Conservation (phyloP, 2,113 vertebrate species). For the Taurulus bubalis region DNA sequence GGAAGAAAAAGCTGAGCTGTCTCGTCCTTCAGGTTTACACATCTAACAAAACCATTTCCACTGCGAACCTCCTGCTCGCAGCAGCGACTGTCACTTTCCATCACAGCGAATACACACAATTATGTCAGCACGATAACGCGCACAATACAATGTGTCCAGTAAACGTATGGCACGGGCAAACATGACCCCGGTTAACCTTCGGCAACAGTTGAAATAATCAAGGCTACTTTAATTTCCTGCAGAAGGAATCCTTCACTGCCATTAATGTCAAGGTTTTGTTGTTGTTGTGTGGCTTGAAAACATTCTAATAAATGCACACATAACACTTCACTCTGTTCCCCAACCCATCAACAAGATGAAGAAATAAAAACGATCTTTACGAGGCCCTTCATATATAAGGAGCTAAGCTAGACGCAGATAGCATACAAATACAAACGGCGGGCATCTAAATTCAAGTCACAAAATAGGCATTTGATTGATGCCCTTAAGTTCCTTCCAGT, state of each 20-base stretch:
- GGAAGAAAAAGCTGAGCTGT: not conserved
- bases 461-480: conserved; percentile 24
- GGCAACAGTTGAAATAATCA: not conserved
- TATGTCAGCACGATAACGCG: too few species aligned
- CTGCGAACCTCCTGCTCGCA: not conserved
- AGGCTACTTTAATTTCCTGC: not conserved
- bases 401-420: not conserved
- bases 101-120: not conserved
- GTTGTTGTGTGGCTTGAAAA: not conserved
- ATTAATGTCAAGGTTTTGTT: not conserved
- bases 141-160: not conserved
- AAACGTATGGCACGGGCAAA: not conserved
- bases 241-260: not conserved
- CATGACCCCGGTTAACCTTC: not conserved
- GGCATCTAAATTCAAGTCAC: conserved; percentile 3
- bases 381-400: too few species aligned
- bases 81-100: conserved; percentile 1
- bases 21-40: not conserved
- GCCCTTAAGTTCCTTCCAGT: not conserved
- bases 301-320: not conserved
- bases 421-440: not conserved
- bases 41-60: not conserved
- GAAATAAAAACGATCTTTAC: not conserved
- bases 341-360: not conserved
- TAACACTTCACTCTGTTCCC: not conserved